Evolutionary conservation across 2,797 vertebrate genomes (phyloP).

Genomic region (Sphaeramia orbicularis): DNA sequence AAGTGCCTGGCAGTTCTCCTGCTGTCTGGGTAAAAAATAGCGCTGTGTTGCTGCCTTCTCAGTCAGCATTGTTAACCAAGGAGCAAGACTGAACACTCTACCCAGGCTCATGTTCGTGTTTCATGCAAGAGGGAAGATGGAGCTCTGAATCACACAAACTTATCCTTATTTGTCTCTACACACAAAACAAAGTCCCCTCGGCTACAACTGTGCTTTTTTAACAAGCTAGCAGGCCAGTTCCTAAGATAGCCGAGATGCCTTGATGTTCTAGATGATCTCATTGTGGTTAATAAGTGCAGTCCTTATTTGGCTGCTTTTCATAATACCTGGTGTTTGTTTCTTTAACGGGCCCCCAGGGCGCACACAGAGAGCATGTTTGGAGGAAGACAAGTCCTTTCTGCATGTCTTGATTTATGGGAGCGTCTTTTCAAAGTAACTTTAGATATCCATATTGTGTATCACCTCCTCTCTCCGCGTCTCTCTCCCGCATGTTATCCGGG

Average conservation of each 20-base stretch:
- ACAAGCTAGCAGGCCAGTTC: conserved; percentile 15
- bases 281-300: conserved; percentile 38
- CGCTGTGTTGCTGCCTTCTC: conserved; percentile 69
- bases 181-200: conserved; percentile 34
- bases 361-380: conserved; percentile 5
- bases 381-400: conserved; percentile 30
- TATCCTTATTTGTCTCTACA: conserved; percentile 39
- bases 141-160: conserved; percentile 41
- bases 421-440: conserved; percentile 52
- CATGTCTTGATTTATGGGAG: conserved; percentile 63
- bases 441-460: conserved; percentile 61
- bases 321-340: conserved; percentile 48
- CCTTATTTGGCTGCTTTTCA: conserved; percentile 42
- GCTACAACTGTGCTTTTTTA: conserved; percentile 38
- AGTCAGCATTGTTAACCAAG: conserved; percentile 59
- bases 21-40: conserved; percentile 72
- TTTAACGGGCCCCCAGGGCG: conserved; percentile 33
- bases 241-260: conserved; percentile 33
- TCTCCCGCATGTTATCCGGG: conserved; percentile 2
- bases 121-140: conserved; percentile 21
- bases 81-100: conserved; percentile 22
- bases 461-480: conserved; percentile 13
- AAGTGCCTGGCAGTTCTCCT: conserved; percentile 63
- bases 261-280: conserved; percentile 55
- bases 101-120: conserved; percentile 39